Evolutionary conservation across 1,140 invertebrate species (phyloP), one percentile per base, ranked within the genome.

Genomic region (Magallana gigas): DNA sequence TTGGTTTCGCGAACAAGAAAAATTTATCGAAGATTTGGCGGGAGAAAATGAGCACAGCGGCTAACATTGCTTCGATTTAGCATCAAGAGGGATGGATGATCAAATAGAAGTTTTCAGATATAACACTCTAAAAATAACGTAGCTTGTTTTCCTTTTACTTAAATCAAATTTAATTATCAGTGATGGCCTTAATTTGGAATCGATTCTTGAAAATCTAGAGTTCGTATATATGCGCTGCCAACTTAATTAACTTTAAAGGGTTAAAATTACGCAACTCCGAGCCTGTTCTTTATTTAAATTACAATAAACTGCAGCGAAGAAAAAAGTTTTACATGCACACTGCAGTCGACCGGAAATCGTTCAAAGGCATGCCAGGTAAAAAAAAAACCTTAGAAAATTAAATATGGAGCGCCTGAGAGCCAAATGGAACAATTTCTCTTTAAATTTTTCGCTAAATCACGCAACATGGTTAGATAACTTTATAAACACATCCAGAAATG

Each of bases 91-190:
- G 36, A 29, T 9, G 68, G 18, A 18, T 76, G 68, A 76, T 76
- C 68, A 76, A 76, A 76, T 29, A 76, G 23, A 29, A 8, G 2
- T 8, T 29, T 11, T 18, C 68, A 76, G 68, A 12, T 76, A 76
- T 76, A 48, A 29, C 18, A 29, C 68, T 29, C 68, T 29, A 76
- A 76, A 76, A 76, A 36, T 36, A 76, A 76, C 68, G 8, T 9
- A 23, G 68, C 23, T 23, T 76, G 68, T 76, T 76, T 76, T 76
- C 68, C 36, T 76, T 76, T 36, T 18, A 76, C 68, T 76, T 76
- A 29, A 76, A 76, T 76, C 68, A 76, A 76, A 76, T 76, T 29
- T 76, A 76, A 76, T 76, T 76, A 76, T 29, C 68, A 76, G 68
- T 76, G 68, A 76, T 76, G 68, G 18, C 23, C 23, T 76, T 76